Conservation (phyloP, 2,797 vertebrate species). For the Scolopax rusticola region DNA sequence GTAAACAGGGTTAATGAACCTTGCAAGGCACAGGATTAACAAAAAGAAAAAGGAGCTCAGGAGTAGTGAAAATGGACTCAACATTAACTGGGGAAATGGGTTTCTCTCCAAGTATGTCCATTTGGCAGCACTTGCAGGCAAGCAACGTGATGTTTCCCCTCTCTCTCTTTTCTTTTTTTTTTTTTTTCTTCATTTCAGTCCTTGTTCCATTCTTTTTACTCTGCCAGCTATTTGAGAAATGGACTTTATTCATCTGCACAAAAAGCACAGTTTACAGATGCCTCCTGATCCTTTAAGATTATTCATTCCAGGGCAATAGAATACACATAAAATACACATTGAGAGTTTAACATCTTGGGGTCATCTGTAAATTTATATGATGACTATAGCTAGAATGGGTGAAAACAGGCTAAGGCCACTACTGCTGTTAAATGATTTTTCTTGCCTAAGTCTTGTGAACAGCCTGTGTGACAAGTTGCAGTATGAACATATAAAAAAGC, state of each 20-base stretch:
- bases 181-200: not conserved
- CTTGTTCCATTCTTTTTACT: not conserved
- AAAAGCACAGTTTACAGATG: constrained; percentile 8
- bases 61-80: constrained; percentile 16
- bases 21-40: constrained; percentile 51
- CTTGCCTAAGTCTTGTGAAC: not conserved
- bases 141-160: constrained; percentile 14
- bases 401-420: not conserved
- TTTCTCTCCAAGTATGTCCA: constrained; percentile 21
- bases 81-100: constrained; percentile 15
- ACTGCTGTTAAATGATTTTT: not conserved
- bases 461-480: not conserved
- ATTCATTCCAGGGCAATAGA: not conserved
- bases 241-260: not conserved
- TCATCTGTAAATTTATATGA: not conserved
- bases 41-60: constrained; percentile 12
- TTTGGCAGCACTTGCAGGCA: constrained; percentile 37
- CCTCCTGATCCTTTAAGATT: not conserved
- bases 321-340: not conserved
- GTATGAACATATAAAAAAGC: not conserved
- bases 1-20: constrained; percentile 63
- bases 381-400: not conserved
- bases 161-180: not conserved
- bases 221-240: not conserved
- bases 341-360: not conserved